These are phyloP conservation scores for Xiphophorus hellerii DNA, from an alignment of 2,113 vertebrate species.

Conservation along the genomic window DNA sequence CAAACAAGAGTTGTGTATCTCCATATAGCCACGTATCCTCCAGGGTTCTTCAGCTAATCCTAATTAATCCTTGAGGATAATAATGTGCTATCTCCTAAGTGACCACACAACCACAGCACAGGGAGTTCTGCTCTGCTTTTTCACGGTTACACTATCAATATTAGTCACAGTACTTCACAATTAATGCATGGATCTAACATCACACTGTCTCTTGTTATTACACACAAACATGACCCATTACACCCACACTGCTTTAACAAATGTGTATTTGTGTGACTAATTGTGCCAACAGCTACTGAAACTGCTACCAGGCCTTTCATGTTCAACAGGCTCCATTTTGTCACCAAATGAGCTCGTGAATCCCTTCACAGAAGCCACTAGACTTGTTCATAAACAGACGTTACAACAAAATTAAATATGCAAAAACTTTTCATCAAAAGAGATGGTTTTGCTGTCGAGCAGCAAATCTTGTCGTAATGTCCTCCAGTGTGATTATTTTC, in stretches of 20 bases:
- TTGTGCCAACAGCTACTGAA: neutral
- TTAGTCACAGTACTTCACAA: constrained; percentile 7
- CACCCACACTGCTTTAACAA: neutral
- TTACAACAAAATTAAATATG: neutral
- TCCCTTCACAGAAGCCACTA: neutral
- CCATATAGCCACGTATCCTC: constrained; percentile 21
- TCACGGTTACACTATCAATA: constrained; percentile 13
- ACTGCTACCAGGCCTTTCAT: neutral
- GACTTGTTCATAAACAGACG: neutral
- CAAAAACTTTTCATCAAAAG: neutral
- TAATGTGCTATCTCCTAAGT: constrained; percentile 36
- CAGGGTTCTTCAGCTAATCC: constrained; percentile 40
- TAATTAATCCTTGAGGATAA: constrained; percentile 67
- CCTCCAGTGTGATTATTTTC: neutral
- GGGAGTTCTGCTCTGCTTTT: constrained; percentile 19
- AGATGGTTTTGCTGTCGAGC: neutral
- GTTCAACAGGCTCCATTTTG: neutral
- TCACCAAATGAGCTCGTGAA: neutral
- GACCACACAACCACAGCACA: constrained; percentile 12
- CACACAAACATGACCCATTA: constrained; percentile 5
- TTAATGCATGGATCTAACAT: constrained; percentile 17
- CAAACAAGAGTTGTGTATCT: constrained; percentile 27
- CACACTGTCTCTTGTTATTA: constrained; percentile 1
- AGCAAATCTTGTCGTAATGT: neutral
- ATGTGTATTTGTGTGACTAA: constrained; percentile 6